A percentile compares a stretch with the other conserved stretches of the same genome.
These are phyloP conservation scores for Drosophila arawakana DNA, from an alignment of 1,140 invertebrate genomes.

Conservation along the genomic window DNA sequence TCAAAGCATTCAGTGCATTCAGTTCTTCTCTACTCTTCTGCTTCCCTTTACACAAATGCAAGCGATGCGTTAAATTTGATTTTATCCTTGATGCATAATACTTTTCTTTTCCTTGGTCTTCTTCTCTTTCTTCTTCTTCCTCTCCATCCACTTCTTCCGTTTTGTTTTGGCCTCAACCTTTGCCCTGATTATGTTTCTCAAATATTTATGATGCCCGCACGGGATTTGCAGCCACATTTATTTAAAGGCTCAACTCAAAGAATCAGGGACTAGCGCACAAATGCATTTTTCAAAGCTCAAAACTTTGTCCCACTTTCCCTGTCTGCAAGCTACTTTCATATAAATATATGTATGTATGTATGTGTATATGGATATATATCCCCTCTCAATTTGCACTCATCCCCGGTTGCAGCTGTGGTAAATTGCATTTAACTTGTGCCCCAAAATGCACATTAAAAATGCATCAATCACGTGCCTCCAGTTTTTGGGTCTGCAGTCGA, in stretches of 20 bases:
- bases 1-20: conserved; percentile 36
- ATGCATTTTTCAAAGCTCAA: conserved; percentile 37
- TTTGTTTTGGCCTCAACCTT: conserved; percentile 47
- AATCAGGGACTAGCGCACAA: conserved; percentile 11
- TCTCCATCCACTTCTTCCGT: conserved; percentile 23
- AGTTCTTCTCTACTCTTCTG: conserved; percentile 4
- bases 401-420: conserved; percentile 19
- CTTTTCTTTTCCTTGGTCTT: conserved; percentile 16
- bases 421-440: conserved; percentile 45
- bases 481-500: conserved; percentile 37
- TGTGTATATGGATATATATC: background rate
- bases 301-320: conserved; percentile 20
- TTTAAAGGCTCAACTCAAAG: conserved; percentile 34
- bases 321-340: conserved; percentile 2
- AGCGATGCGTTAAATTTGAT: conserved; percentile 81
- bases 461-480: conserved; percentile 74
- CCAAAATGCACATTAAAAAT: conserved; percentile 80
- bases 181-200: conserved; percentile 44
- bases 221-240: conserved; percentile 40
- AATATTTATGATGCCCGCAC: conserved; percentile 43
- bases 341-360: too few species aligned
- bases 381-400: background rate
- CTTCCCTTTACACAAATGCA: conserved; percentile 45
- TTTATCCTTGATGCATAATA: conserved; percentile 70
- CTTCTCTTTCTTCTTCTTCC: conserved; percentile 33